Percentiles rank a stretch among this genome's conserved stretches.
phyloP scores from a whole-genome alignment of 2,113 vertebrate species.

The Setophaga coronata region DNA sequence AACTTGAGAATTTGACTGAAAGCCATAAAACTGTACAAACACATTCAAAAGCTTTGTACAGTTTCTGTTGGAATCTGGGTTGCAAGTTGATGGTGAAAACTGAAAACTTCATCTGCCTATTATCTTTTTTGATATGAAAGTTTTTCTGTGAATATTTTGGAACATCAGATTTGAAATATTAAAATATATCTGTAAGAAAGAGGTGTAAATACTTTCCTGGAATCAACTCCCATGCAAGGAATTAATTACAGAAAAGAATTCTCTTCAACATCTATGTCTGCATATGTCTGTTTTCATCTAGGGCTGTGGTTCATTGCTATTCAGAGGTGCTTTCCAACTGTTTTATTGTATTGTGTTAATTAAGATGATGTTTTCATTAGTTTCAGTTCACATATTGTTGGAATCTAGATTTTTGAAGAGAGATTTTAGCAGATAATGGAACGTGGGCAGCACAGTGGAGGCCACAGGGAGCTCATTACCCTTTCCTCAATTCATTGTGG shows the following conservation, averaged over 20 bases:
- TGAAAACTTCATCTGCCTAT: background rate
- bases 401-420: conserved; percentile 17
- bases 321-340: background rate
- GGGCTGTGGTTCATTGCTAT: background rate
- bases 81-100: background rate
- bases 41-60: background rate
- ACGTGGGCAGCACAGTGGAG: background rate
- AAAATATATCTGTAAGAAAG: background rate
- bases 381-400: conserved; percentile 49
- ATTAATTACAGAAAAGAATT: conserved; percentile 2
- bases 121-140: background rate
- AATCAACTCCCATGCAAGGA: background rate
- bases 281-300: background rate
- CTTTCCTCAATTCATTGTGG: conserved; percentile 48
- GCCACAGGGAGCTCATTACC: conserved; percentile 65
- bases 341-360: conserved; percentile 36
- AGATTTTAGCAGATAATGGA: conserved; percentile 45
- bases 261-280: background rate
- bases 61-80: background rate
- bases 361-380: conserved; percentile 54
- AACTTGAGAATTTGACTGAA: conserved; percentile 28
- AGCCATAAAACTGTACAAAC: background rate
- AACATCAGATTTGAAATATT: background rate
- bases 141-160: background rate
- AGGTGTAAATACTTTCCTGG: background rate